Conservation (phyloP, 2,113 vertebrate genomes). For the Erythrolamprus reginae region DNA sequence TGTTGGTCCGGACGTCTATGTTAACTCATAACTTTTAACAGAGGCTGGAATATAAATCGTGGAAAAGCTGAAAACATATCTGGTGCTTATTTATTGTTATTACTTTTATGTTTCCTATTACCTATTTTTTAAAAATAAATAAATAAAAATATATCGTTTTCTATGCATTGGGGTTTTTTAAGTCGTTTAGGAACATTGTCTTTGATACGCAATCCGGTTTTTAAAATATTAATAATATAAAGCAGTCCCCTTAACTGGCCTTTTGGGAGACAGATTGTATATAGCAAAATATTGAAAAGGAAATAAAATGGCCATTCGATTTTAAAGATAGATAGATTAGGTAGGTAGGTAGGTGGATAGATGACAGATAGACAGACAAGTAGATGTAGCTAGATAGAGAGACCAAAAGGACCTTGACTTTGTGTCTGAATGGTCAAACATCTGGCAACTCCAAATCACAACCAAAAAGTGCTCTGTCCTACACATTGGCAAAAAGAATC, state of each 20-base stretch:
- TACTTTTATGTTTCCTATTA: not conserved
- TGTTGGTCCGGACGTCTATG: not conserved
- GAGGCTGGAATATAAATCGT: not conserved
- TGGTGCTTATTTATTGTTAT: not conserved
- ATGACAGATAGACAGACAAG: too few species aligned
- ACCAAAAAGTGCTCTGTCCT: too few species aligned
- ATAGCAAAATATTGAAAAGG: not conserved
- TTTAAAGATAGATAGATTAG: not conserved
- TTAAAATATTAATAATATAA: not conserved
- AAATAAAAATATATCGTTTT: not conserved
- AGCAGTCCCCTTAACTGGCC: not conserved
- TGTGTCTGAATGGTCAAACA: too few species aligned
- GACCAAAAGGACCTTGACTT: too few species aligned
- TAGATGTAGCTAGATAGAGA: too few species aligned
- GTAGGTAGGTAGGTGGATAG: too few species aligned
- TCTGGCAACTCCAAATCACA: too few species aligned
- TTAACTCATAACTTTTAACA: not conserved
- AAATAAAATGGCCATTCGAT: not conserved
- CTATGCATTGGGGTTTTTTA: not conserved
- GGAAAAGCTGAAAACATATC: not conserved
- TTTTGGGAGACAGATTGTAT: not conserved
- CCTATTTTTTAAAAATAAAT: not conserved
- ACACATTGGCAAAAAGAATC: too few species aligned
- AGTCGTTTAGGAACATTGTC: not conserved
- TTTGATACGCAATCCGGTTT: not conserved